Evolutionary conservation across 2,113 vertebrate species (phyloP).

Genomic region (Nyctibius bracteatus): DNA sequence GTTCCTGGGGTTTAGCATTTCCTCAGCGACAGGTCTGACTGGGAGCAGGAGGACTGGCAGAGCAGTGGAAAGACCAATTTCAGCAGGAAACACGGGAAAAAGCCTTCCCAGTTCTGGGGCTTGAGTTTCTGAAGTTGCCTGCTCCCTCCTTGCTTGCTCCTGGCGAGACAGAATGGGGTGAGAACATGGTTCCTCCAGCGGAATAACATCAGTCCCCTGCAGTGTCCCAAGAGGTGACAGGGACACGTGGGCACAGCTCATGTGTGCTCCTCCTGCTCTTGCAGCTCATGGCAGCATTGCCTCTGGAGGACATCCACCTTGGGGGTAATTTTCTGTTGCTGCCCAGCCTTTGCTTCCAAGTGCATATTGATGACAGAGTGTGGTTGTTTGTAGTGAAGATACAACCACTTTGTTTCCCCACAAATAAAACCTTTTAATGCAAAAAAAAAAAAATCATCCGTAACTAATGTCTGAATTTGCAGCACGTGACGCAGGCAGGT

Average conservation of each 20-base stretch:
- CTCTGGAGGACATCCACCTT: not conserved
- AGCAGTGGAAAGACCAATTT: not conserved
- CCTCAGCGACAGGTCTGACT: not conserved
- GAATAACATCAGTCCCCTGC: not conserved
- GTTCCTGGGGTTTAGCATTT: not conserved
- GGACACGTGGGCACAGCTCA: not conserved
- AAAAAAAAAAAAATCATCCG: accelerated
- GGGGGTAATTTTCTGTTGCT: not conserved
- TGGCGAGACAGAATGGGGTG: not conserved
- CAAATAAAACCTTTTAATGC: not conserved
- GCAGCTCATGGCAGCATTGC: not conserved
- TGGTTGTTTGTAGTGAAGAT: not conserved
- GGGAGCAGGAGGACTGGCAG: not conserved
- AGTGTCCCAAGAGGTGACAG: not conserved
- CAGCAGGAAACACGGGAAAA: not conserved
- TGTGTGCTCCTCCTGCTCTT: not conserved
- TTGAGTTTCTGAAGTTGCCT: not conserved
- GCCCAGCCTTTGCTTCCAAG: not conserved
- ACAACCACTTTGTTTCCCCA: not conserved
- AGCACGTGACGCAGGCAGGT: not conserved
- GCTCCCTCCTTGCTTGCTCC: not conserved
- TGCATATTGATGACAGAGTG: accelerated
- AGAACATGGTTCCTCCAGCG: not conserved
- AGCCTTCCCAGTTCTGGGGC: not conserved
- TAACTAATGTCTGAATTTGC: not conserved